Evolutionary conservation across 2,113 vertebrate species (phyloP).

Genomic region (Axis porcinus): DNA sequence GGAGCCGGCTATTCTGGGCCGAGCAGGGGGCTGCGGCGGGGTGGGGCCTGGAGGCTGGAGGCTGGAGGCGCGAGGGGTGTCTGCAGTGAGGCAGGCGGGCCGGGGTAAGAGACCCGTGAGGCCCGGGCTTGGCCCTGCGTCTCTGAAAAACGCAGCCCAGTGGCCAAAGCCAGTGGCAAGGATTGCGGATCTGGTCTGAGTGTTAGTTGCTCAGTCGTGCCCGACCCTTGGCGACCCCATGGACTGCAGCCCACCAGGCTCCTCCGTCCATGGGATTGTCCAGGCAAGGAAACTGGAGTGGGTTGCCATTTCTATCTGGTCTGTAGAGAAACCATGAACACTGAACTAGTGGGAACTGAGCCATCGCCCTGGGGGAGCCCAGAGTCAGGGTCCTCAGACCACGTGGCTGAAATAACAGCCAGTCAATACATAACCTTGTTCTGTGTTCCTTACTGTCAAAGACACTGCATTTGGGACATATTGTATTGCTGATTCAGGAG

Average conservation of each 20-base stretch:
- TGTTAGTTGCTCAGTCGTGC: neutral
- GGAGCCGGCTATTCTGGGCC: neutral
- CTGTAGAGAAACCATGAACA: neutral
- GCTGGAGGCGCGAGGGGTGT: accelerated
- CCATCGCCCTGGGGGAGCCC: neutral
- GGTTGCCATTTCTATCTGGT: neutral
- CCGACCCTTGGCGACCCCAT: neutral
- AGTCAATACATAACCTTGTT: accelerated
- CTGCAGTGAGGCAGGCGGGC: too few relatives aligned
- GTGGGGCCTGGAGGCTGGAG: neutral
- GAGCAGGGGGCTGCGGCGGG: neutral
- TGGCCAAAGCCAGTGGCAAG: neutral
- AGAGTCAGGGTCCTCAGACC: neutral
- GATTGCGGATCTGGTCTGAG: accelerated
- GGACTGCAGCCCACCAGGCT: neutral
- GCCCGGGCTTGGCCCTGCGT: neutral
- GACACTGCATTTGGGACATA: accelerated
- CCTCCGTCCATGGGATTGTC: neutral
- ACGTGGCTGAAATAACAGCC: neutral
- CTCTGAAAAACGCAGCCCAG: too few relatives aligned
- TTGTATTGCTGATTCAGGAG: neutral
- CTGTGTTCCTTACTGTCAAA: neutral
- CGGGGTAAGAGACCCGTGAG: neutral
- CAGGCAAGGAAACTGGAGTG: neutral
- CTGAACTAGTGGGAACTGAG: accelerated